These are phyloP conservation scores for Eira barbara DNA, from an alignment of 2,113 vertebrate genomes.

Conservation along the genomic window DNA sequence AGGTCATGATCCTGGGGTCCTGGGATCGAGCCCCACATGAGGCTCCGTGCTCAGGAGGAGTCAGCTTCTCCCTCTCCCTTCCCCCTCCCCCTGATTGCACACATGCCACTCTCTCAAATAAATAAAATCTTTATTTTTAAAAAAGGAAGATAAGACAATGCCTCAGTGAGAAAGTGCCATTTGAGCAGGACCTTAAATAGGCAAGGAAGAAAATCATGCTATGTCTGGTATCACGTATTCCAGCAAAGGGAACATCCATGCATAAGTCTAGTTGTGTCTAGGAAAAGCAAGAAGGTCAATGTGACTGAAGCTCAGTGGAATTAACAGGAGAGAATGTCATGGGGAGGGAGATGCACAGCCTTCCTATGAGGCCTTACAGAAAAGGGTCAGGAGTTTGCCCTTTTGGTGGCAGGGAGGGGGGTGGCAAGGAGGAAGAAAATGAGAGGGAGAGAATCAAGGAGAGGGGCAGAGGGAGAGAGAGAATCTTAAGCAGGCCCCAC, in stretches of 20 bases:
- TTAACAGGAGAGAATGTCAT: not conserved
- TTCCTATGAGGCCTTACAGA: not conserved
- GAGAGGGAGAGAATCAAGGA: too few species aligned
- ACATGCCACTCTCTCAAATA: not conserved
- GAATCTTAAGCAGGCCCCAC: not conserved
- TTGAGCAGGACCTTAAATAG: not conserved
- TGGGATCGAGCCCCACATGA: not conserved
- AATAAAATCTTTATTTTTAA: not conserved
- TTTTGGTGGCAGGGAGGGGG: not conserved
- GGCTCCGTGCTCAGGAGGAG: not conserved
- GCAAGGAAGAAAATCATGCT: not conserved
- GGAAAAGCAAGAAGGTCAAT: not conserved
- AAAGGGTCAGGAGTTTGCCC: not conserved
- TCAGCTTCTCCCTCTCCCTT: not conserved
- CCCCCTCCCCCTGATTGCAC: not conserved
- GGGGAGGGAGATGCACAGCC: not conserved
- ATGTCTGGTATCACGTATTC: not conserved
- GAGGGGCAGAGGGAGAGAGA: not conserved
- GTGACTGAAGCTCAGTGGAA: not conserved
- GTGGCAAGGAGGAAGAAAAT: rapidly evolving
- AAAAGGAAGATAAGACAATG: not conserved
- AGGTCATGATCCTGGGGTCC: not conserved
- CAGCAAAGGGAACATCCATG: not conserved
- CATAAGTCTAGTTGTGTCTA: not conserved
- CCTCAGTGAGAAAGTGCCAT: not conserved